Base-by-base conservation (phyloP, 2,113 vertebrate species). In the Cebidichthys violaceus region DNA sequence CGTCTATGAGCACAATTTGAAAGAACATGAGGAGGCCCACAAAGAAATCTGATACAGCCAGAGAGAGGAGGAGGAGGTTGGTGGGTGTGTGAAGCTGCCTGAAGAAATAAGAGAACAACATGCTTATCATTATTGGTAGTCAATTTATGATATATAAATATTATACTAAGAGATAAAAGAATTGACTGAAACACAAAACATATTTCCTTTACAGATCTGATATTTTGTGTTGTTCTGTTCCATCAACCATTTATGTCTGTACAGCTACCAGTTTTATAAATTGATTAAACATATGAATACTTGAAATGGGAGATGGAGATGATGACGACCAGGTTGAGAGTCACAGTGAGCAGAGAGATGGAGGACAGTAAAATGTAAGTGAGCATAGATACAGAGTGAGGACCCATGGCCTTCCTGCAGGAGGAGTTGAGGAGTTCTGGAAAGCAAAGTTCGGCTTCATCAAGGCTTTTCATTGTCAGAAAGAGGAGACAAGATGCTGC, bases 31-130 rank as follows among this genome's bases (percentile, higher is more conserved):
- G 18, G 4, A 80, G 0, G 1, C 85, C 85, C 47, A 89, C 75
- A 0, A 84, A 2, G 39, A 86, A 50, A 39, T 86, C 88, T 17
- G 85, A 87, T 24, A 87, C 68, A 24, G 84, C 82, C 62, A 89
- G 67, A n/a, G 84, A 94, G 52, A 93, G 84, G n/a, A 94, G 74
- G 9, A 94, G 77, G 64, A 92, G 71, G 80, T 94, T 94, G 69
- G 91, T 93, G 29, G 88, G 75, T 15, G 81, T 93, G 71, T 93
- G 93, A 20, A 94, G 92, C 78, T 94, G 88, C 82, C 90, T 94
- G 86, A 57, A 29, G 29, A 60, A 37, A 55, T 4, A 13, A 55
- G 54, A 55, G n/a, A 24, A 24, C 54, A 55, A 55, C n/a, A 24
- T 11, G 11, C 0, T 55, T n/a, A 55, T 55, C n/a, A 55, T 10